Conservation (phyloP, 1,140 invertebrate species). For the Drosophila ironensis region DNA sequence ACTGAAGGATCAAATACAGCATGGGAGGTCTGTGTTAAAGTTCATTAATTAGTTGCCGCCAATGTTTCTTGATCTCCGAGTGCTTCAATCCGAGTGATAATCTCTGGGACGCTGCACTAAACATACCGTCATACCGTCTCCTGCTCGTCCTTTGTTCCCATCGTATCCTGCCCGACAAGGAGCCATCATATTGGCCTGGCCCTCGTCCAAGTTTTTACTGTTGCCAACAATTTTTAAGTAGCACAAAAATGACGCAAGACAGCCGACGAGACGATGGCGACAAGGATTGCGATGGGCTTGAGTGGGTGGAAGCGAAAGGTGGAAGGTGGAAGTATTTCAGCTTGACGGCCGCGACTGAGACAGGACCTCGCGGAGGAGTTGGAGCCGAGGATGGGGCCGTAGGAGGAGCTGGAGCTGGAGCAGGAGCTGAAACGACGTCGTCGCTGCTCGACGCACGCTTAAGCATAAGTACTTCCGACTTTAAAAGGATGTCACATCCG, state of each 20-base stretch:
- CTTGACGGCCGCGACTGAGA: constrained; percentile 16
- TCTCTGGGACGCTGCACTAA: too few species aligned
- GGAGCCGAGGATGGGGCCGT: background rate
- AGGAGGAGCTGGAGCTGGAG: too few species aligned
- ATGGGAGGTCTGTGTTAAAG: too few species aligned
- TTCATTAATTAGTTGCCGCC: too few species aligned
- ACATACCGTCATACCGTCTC: too few species aligned
- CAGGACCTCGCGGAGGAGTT: background rate
- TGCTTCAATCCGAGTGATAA: too few species aligned
- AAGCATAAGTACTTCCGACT: constrained; percentile 82
- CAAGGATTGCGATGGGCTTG: background rate
- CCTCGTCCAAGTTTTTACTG: constrained; percentile 47
- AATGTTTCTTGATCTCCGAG: too few species aligned
- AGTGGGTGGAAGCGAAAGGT: background rate
- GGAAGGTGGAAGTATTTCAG: constrained; percentile 9
- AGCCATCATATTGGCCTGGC: constrained; percentile 36
- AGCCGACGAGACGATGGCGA: constrained; percentile 2
- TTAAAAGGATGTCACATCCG: constrained; percentile 82
- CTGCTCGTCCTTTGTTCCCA: background rate
- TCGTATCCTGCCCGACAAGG: constrained; percentile 11
- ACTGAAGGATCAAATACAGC: too few species aligned
- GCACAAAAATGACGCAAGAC: constrained; percentile 63
- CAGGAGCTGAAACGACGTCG: constrained; percentile 12
- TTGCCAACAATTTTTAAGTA: constrained; percentile 77
- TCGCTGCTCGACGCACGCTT: constrained; percentile 69